Evolutionary conservation across 2,113 vertebrate species (phyloP).

Genomic region (Galbula dea): DNA sequence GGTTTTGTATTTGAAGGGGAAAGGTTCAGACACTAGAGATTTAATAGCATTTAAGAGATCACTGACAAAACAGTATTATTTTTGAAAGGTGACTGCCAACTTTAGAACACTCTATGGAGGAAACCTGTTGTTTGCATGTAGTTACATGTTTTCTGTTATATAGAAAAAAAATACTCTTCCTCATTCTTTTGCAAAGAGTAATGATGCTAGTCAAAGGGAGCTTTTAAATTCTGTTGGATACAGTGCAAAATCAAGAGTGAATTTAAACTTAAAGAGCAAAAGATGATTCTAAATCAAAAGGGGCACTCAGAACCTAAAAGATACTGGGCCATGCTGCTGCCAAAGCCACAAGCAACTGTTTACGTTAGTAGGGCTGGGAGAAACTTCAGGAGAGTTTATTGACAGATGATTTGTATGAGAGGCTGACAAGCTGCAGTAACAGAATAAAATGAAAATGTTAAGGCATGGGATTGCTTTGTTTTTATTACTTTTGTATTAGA

Average conservation of each 20-base stretch:
- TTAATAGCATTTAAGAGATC: conserved; percentile 1
- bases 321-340: not conserved
- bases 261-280: not conserved
- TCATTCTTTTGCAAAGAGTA: not conserved
- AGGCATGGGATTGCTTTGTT: not conserved
- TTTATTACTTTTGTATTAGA: not conserved
- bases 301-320: not conserved
- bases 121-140: not conserved
- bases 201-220: not conserved
- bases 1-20: conserved; percentile 41
- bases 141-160: not conserved
- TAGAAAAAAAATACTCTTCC: not conserved
- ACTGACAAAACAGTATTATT: not conserved
- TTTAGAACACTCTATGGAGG: not conserved
- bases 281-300: not conserved
- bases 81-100: not conserved
- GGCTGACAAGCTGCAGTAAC: not conserved
- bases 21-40: not conserved
- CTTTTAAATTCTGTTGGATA: not conserved
- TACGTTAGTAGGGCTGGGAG: not conserved
- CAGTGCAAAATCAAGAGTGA: not conserved
- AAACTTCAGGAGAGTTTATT: not conserved
- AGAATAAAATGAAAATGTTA: not conserved
- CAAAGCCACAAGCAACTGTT: not conserved
- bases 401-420: not conserved